Evolutionary conservation across 2,113 vertebrate genomes (phyloP).

Genomic region (Buteo buteo): DNA sequence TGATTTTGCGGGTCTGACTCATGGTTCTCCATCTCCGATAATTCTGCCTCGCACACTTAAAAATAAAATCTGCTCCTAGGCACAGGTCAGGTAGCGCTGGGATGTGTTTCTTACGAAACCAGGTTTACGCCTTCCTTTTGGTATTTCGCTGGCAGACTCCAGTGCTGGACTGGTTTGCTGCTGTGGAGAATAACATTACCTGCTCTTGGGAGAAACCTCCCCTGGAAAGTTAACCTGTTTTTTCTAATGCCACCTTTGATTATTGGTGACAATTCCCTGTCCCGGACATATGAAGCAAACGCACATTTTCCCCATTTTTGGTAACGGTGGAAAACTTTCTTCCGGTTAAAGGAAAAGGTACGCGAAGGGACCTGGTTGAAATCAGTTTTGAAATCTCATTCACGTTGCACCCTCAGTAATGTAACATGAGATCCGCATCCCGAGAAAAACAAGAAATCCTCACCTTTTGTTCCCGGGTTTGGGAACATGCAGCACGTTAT

Average conservation of each 20-base stretch:
- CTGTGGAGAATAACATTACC: not conserved
- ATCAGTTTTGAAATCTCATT: not conserved
- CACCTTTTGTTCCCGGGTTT: constrained; percentile 1
- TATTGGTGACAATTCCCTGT: not conserved
- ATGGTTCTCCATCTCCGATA: not conserved
- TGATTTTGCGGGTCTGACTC: constrained; percentile 11
- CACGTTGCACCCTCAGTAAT: not conserved
- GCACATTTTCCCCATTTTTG: not conserved
- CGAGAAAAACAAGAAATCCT: not conserved
- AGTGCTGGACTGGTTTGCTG: not conserved
- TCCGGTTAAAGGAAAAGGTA: not conserved
- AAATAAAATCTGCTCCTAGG: constrained; percentile 12
- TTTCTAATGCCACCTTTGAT: not conserved
- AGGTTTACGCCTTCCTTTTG: not conserved
- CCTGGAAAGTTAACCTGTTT: not conserved
- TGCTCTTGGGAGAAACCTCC: not conserved
- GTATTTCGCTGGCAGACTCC: not conserved
- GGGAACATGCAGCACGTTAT: not conserved
- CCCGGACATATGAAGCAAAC: not conserved
- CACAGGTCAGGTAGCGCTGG: not conserved
- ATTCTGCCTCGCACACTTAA: not conserved
- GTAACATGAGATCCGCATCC: not conserved
- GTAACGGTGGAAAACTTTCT: not conserved
- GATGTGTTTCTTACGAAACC: not conserved
- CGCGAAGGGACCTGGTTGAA: not conserved